A percentile compares a stretch with the other conserved stretches of the same genome.
These are phyloP conservation scores for Galerucella calmariensis DNA, from an alignment of 2,888 invertebrate species.

Conservation along the genomic window DNA sequence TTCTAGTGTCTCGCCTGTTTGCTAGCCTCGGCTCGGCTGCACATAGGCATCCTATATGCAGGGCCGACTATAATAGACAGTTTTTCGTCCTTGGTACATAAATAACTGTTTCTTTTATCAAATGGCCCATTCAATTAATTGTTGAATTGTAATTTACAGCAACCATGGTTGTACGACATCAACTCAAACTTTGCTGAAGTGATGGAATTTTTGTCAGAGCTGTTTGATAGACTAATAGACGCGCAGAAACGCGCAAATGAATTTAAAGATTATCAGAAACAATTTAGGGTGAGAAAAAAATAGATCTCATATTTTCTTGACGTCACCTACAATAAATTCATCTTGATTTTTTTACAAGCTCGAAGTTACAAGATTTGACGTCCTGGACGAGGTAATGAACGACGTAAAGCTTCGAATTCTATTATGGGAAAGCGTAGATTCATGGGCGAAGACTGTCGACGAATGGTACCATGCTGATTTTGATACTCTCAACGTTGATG, in stretches of 20 bases:
- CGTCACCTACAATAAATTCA: neutral
- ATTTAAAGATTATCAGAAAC: slow-evolving; percentile 84
- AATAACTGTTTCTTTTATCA: too few species aligned
- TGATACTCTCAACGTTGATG: slow-evolving; percentile 76
- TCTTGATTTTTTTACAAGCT: slow-evolving; percentile 67
- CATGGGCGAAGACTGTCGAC: slow-evolving; percentile 76
- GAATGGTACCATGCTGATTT: slow-evolving; percentile 77
- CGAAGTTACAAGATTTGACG: slow-evolving; percentile 84
- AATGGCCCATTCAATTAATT: too few species aligned
- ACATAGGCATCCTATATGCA: too few species aligned
- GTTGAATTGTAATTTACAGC: slow-evolving; percentile 67
- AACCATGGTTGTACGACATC: slow-evolving; percentile 79
- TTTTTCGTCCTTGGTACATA: too few species aligned
- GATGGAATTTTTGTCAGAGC: slow-evolving; percentile 71
- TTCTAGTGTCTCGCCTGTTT: too few species aligned
- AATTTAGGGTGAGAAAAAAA: slow-evolving; percentile 75
- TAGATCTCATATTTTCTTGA: neutral
- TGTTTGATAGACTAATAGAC: slow-evolving; percentile 72
- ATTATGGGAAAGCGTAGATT: slow-evolving; percentile 81
- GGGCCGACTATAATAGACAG: too few species aligned
- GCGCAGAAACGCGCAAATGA: slow-evolving; percentile 78
- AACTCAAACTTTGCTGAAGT: slow-evolving; percentile 77
- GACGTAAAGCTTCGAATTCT: slow-evolving; percentile 83
- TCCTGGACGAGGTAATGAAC: slow-evolving; percentile 81
- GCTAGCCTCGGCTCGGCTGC: too few species aligned